phyloP scores from a whole-genome alignment of 2,113 vertebrate species.

The Pelodiscus sinensis region DNA sequence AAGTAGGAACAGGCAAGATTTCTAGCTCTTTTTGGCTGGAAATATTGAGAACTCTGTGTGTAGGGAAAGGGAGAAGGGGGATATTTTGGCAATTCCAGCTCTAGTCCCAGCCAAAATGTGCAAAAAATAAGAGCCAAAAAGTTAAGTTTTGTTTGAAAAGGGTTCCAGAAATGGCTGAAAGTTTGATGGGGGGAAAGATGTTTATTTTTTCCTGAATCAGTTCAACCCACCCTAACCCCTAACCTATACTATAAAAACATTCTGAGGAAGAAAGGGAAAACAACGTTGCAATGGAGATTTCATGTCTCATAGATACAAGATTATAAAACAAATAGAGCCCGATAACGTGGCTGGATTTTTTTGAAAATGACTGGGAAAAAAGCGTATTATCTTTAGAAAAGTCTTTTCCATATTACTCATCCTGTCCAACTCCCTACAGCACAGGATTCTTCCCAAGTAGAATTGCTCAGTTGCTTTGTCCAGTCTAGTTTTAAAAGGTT shows the following conservation, averaged over 20 bases:
- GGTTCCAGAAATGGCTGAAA: conserved; percentile 5
- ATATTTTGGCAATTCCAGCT: conserved; percentile 29
- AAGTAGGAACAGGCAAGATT: background rate
- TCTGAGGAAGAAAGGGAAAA: background rate
- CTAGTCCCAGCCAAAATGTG: conserved; percentile 22
- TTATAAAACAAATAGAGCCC: background rate
- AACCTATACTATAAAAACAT: background rate
- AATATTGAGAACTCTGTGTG: conserved; percentile 9
- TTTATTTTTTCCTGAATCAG: background rate
- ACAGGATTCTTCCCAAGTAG: background rate
- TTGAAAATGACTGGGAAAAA: background rate
- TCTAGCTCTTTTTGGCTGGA: background rate
- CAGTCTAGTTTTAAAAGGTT: background rate
- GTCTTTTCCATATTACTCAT: conserved; percentile 35
- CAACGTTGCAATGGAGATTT: background rate
- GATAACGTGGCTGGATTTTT: background rate
- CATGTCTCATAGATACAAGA: background rate
- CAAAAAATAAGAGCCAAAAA: conserved; percentile 22
- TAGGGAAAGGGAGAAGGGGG: background rate
- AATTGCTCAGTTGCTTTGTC: background rate
- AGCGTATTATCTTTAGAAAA: background rate
- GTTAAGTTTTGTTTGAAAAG: background rate
- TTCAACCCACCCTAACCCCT: background rate
- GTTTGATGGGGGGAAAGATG: background rate
- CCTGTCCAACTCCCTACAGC: conserved; percentile 32